A percentile compares a stretch with the other conserved stretches of the same genome.
Conservation (phyloP, 2,888 invertebrate genomes). For the Dione juno region DNA sequence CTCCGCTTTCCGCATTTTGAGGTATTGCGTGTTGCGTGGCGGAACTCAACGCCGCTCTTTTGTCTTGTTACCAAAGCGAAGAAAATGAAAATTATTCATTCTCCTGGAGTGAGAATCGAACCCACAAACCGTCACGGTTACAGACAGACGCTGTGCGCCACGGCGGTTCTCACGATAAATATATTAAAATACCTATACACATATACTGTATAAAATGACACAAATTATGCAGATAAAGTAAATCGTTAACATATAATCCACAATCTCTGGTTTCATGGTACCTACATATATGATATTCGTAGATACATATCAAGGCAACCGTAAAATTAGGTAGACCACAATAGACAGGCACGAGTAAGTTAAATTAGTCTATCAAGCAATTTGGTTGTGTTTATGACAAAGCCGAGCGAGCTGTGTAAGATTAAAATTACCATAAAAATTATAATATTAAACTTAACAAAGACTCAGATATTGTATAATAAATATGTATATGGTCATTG, state of each 20-base stretch:
- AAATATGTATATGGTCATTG: not conserved
- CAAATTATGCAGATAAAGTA: not conserved
- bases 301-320: conserved; percentile 26
- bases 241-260: conserved; percentile 3
- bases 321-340: conserved; percentile 26
- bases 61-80: no score
- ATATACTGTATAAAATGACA: no score
- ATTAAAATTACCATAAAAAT: conserved; percentile 18
- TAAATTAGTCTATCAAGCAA: conserved; percentile 19
- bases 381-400: conserved; percentile 15
- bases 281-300: conserved; percentile 1
- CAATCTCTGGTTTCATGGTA: conserved; percentile 5
- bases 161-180: no score
- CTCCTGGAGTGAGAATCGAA: no score
- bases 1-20: no score
- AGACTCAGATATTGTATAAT: not conserved
- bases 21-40: no score
- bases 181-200: no score
- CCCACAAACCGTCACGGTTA: no score
- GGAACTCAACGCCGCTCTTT: no score
- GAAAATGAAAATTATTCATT: no score
- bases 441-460: conserved; percentile 9
- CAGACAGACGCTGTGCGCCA: no score
- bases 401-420: conserved; percentile 18
- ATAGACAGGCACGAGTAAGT: conserved; percentile 25